Evolutionary conservation across 1,140 invertebrate genomes (phyloP).

Genomic region (Streblospio benedicti): DNA sequence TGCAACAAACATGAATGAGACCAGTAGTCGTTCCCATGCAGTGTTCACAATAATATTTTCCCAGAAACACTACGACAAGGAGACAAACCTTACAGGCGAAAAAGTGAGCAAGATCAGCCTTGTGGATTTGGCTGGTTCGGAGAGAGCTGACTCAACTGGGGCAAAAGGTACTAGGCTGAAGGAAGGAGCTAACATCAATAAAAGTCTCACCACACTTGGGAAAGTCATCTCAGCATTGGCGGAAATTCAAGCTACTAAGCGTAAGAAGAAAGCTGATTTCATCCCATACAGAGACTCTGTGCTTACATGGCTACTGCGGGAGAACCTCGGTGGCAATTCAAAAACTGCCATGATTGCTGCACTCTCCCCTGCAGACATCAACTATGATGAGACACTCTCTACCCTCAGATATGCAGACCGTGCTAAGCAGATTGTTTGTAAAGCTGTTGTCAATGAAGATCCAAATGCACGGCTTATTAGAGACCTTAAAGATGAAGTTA

Average conservation of each 20-base stretch:
- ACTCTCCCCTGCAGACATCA: conserved; percentile 59
- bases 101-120: conserved; percentile 77
- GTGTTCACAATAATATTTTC: conserved; percentile 95
- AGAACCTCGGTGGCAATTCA: conserved; percentile 70
- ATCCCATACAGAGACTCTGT: conserved; percentile 99
- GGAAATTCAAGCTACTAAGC: conserved; percentile 79
- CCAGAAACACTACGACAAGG: conserved; percentile 58
- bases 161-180: conserved; percentile 77
- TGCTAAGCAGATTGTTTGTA: conserved; percentile 98
- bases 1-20: conserved; percentile 51
- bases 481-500: conserved; percentile 97
- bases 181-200: conserved; percentile 99
- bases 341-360: conserved; percentile 54
- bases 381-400: conserved; percentile 59
- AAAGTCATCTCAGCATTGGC: conserved; percentile 98
- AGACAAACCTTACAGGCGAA: conserved; percentile 71
- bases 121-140: conserved; percentile 57
- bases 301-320: conserved; percentile 91
- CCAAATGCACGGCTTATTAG: conserved; percentile 97
- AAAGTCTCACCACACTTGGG: conserved; percentile 93
- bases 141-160: conserved; percentile 54
- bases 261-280: conserved; percentile 91
- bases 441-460: conserved; percentile 96
- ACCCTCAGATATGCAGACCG: conserved; percentile 90
- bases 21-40: conserved; percentile 71